Evolutionary conservation across 2,113 vertebrate species (phyloP).

Genomic region (Onychorhynchus coronatus): DNA sequence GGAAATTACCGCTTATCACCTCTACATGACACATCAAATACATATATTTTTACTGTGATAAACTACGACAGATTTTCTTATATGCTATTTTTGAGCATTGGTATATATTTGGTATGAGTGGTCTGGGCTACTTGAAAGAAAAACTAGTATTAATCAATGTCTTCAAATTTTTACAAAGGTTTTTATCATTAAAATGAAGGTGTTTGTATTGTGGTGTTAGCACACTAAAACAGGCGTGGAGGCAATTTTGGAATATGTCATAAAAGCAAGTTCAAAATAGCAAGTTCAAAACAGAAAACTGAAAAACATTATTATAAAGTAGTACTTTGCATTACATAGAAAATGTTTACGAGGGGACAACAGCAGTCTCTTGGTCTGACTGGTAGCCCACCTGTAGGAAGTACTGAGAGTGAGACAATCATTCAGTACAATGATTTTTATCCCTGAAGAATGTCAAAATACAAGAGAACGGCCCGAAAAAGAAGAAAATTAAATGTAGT

Average conservation of each 20-base stretch:
- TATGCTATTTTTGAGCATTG: background rate
- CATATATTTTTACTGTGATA: background rate
- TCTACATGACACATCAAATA: background rate
- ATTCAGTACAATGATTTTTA: background rate
- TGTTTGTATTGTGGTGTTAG: background rate
- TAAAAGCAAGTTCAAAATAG: background rate
- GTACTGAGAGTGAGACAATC: background rate
- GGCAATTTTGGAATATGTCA: background rate
- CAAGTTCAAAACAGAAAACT: background rate
- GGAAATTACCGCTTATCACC: background rate
- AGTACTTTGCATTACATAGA: background rate
- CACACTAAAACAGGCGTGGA: background rate
- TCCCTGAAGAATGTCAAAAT: background rate
- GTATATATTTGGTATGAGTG: background rate
- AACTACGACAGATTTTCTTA: background rate
- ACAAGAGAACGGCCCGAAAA: background rate
- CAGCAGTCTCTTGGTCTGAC: background rate
- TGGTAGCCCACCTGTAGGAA: background rate
- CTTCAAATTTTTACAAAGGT: background rate
- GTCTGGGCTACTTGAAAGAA: background rate
- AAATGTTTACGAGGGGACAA: background rate
- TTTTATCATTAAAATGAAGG: background rate
- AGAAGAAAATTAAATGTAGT: background rate
- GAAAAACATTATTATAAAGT: background rate
- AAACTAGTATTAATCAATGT: background rate